Conservation (phyloP, 2,797 vertebrate species). For the Notolabrus celidotus region DNA sequence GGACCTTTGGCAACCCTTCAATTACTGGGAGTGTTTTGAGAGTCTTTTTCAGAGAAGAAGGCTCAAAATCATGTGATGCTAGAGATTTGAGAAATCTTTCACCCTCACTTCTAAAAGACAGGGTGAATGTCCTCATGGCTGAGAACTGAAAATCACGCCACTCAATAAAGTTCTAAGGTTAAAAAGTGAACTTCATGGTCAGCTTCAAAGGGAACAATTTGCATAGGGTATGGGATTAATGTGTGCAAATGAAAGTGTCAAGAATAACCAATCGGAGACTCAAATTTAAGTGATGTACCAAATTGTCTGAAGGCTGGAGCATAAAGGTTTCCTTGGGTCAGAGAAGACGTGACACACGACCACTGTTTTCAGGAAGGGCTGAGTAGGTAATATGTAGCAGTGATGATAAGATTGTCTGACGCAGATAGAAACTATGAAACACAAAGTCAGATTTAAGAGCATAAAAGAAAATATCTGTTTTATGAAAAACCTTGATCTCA, state of each 20-base stretch:
- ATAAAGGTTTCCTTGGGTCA: neutral
- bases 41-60: conserved; percentile 5
- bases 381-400: conserved; percentile 22
- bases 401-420: conserved; percentile 46
- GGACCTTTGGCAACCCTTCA: conserved; percentile 40
- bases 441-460: conserved; percentile 6
- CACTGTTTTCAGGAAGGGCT: neutral
- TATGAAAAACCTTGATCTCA: conserved; percentile 13
- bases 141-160: conserved; percentile 30
- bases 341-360: neutral
- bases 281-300: neutral
- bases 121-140: conserved; percentile 4
- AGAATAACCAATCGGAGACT: neutral
- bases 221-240: neutral
- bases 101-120: conserved; percentile 28
- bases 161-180: conserved; percentile 19
- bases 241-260: neutral
- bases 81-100: conserved; percentile 20
- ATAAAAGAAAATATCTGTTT: conserved; percentile 34
- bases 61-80: conserved; percentile 12
- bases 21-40: conserved; percentile 48
- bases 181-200: conserved; percentile 5
- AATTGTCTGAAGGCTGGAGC: neutral
- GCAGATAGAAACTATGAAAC: conserved; percentile 36
- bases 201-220: conserved; percentile 8